These are phyloP conservation scores for Hozukius guyotensis DNA, from an alignment of 2,797 vertebrate genomes.

Conservation along the genomic window DNA sequence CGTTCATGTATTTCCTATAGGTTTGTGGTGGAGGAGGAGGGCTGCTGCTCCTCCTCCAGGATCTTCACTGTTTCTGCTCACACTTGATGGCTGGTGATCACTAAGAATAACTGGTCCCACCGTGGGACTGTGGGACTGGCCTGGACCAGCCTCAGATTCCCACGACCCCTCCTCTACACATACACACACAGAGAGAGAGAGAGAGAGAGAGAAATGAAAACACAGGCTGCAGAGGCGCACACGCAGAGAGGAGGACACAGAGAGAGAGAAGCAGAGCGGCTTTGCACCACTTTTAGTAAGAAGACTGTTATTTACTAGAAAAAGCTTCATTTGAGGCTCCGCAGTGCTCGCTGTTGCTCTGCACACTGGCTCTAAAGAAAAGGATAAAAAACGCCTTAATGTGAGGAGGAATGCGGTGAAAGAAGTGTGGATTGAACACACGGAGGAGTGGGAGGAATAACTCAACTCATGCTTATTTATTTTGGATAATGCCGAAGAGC, in stretches of 20 bases:
- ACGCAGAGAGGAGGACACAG: conserved; percentile 48
- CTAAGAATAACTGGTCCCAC: conserved; percentile 68
- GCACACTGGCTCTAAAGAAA: conserved; percentile 5
- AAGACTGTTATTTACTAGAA: conserved; percentile 36
- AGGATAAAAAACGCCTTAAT: conserved; percentile 1
- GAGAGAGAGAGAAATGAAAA: conserved; percentile 24
- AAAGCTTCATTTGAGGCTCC: conserved; percentile 40
- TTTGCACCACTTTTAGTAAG: conserved; percentile 72
- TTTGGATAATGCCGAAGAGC: conserved; percentile 67
- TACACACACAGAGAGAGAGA: not conserved
- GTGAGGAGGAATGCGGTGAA: conserved; percentile 32
- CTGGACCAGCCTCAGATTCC: conserved; percentile 74
- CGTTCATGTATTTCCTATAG: not conserved
- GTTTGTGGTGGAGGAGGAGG: not conserved
- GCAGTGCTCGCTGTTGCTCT: conserved; percentile 34
- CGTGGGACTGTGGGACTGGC: conserved; percentile 84
- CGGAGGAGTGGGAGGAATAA: conserved; percentile 50
- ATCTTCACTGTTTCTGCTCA: conserved; percentile 1
- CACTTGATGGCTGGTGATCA: conserved; percentile 17
- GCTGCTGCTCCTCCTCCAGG: not conserved
- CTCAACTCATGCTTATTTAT: conserved; percentile 45
- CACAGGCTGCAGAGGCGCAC: conserved; percentile 59
- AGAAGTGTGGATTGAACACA: conserved; percentile 44
- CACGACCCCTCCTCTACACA: conserved; percentile 79
- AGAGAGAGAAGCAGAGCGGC: conserved; percentile 50